phyloP scores from a whole-genome alignment of 2,797 vertebrate genomes.

The Pyrocephalus nanus region DNA sequence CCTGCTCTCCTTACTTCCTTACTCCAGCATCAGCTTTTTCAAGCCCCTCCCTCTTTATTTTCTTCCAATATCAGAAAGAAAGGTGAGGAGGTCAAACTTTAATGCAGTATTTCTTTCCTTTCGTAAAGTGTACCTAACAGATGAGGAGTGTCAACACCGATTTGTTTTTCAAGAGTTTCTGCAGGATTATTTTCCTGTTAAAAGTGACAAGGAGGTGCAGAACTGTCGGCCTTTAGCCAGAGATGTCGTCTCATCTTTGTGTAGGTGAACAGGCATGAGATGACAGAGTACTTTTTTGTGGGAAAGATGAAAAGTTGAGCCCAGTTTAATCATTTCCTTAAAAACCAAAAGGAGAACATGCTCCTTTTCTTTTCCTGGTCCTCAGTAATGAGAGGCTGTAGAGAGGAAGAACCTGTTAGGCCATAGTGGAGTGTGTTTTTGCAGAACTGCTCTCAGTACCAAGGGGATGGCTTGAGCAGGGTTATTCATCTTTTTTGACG shows the following conservation, averaged over 20 bases:
- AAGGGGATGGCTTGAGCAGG: not conserved
- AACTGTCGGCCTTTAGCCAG: slow-evolving; percentile 54
- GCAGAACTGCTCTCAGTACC: not conserved
- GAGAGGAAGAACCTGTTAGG: not conserved
- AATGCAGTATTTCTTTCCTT: slow-evolving; percentile 58
- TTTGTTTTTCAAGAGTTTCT: slow-evolving; percentile 66
- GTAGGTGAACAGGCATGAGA: slow-evolving; percentile 19
- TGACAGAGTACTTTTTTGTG: slow-evolving; percentile 51
- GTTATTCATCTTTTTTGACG: not conserved
- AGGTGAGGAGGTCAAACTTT: slow-evolving; percentile 52
- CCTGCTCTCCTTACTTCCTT: not conserved
- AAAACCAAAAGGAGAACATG: not conserved
- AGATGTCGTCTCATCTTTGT: slow-evolving; percentile 42
- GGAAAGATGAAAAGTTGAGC: slow-evolving; percentile 23
- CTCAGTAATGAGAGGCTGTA: not conserved
- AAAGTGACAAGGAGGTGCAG: slow-evolving; percentile 67
- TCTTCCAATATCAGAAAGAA: not conserved
- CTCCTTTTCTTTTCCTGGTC: not conserved
- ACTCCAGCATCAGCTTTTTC: slow-evolving; percentile 15
- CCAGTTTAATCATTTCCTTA: slow-evolving; percentile 3
- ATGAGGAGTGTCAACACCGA: slow-evolving; percentile 62
- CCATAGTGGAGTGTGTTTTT: not conserved
- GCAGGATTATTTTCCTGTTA: slow-evolving; percentile 67
- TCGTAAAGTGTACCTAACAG: slow-evolving; percentile 42
- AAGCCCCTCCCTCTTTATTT: slow-evolving; percentile 19